Percentiles rank a stretch among this genome's conserved stretches.
These are phyloP conservation scores for Zaprionus bogoriensis DNA, from an alignment of 2,888 invertebrate species.

Conservation along the genomic window DNA sequence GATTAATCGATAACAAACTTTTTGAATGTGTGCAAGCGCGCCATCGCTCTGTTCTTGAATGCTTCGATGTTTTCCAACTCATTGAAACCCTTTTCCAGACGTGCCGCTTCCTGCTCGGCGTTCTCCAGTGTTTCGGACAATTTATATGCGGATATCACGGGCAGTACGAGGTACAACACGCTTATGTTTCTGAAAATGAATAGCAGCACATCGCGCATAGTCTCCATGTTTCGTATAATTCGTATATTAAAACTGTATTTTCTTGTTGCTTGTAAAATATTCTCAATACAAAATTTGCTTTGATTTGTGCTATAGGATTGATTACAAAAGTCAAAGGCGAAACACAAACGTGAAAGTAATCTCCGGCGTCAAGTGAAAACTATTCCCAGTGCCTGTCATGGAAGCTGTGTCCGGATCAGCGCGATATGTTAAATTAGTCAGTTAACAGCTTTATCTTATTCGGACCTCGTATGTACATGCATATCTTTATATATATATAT, in stretches of 20 bases:
- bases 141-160: neutral
- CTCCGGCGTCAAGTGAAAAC: conserved; percentile 22
- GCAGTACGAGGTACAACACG: neutral
- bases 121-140: neutral
- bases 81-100: neutral
- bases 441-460: conserved; percentile 44
- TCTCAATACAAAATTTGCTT: conserved; percentile 33
- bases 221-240: neutral
- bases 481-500: conserved; percentile 32
- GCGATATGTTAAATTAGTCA: conserved; percentile 50
- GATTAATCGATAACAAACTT: conserved; percentile 13
- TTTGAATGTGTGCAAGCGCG: neutral
- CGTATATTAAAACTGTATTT: conserved; percentile 29
- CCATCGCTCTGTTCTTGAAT: neutral
- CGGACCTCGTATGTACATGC: conserved; percentile 22
- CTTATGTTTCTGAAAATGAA: neutral
- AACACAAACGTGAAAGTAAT: conserved; percentile 28
- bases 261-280: conserved; percentile 24
- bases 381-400: conserved; percentile 39
- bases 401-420: conserved; percentile 21
- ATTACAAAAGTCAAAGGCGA: conserved; percentile 11
- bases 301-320: conserved; percentile 33
- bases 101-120: no score
- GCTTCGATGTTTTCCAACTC: neutral
- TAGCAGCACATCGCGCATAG: neutral